These are phyloP conservation scores for Montifringilla adamsi DNA, from an alignment of 2,113 vertebrate genomes.

Conservation along the genomic window DNA sequence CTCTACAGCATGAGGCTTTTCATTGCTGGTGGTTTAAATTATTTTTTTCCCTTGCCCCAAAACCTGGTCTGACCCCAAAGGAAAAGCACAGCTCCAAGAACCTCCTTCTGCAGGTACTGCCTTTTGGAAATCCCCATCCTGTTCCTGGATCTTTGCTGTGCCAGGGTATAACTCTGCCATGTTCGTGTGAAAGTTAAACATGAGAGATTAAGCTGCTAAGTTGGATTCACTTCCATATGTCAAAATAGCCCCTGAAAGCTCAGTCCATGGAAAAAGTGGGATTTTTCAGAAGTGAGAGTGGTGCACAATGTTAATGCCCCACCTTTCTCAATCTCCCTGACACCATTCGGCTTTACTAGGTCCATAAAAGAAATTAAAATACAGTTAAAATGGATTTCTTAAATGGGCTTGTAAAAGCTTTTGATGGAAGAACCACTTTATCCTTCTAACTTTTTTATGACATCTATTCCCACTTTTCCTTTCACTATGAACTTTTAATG, in stretches of 20 bases:
- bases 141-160: background rate
- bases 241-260: background rate
- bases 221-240: background rate
- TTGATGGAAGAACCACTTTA: conserved; percentile 19
- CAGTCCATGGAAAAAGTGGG: background rate
- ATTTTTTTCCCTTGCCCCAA: background rate
- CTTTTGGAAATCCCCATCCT: background rate
- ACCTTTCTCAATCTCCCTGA: conserved; percentile 1
- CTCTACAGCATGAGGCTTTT: background rate
- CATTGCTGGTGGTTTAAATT: background rate
- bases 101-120: background rate
- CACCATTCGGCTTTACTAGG: background rate
- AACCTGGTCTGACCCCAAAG: background rate
- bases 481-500: conserved; percentile 1
- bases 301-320: background rate
- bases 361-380: conserved; percentile 53
- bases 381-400: conserved; percentile 31
- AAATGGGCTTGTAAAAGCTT: conserved; percentile 30
- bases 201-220: background rate
- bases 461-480: background rate
- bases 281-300: background rate
- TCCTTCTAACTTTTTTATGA: conserved; percentile 36
- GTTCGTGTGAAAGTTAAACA: conserved; percentile 41
- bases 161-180: background rate
- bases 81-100: background rate